Evolutionary conservation across 2,797 vertebrate species (phyloP).

Genomic region (Danionella dracula): DNA sequence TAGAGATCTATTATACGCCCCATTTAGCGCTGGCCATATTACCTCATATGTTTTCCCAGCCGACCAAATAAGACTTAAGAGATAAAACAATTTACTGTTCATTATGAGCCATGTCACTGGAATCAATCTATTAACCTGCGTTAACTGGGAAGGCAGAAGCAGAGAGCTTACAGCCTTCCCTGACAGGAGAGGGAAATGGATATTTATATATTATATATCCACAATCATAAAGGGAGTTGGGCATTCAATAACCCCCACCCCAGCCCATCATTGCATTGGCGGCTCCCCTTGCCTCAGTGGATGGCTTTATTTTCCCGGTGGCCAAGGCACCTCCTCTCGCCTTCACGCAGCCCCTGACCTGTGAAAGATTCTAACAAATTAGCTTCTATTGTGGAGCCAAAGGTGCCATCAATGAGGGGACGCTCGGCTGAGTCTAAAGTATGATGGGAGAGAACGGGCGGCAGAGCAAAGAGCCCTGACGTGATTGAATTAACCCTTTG

Average conservation of each 20-base stretch:
- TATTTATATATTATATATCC: constrained; percentile 78
- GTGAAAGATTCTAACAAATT: constrained; percentile 99
- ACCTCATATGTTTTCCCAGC: constrained; percentile 99
- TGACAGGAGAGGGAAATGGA: constrained; percentile 68
- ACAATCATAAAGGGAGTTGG: constrained; percentile 87
- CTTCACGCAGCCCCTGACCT: constrained; percentile 94
- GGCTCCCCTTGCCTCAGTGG: constrained; percentile 66
- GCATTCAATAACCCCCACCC: constrained; percentile 87
- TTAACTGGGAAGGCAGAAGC: constrained; percentile 81
- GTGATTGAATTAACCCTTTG: constrained; percentile 97
- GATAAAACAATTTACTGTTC: constrained; percentile 99
- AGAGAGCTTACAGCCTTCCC: constrained; percentile 67
- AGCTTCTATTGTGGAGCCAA: constrained; percentile 99
- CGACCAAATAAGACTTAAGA: constrained; percentile 99
- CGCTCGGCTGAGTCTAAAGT: constrained; percentile 94
- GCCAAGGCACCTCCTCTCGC: constrained; percentile 82
- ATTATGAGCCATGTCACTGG: constrained; percentile 99
- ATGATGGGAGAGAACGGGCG: constrained; percentile 88
- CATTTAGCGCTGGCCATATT: constrained; percentile 99
- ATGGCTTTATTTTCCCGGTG: constrained; percentile 93
- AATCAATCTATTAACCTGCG: constrained; percentile 99
- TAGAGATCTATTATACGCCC: constrained; percentile 99
- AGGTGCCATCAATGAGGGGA: constrained; percentile 99
- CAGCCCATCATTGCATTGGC: constrained; percentile 20
- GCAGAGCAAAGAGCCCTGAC: constrained; percentile 86